phyloP scores from a whole-genome alignment of 2,797 vertebrate genomes.

The Pseudopleuronectes americanus region DNA sequence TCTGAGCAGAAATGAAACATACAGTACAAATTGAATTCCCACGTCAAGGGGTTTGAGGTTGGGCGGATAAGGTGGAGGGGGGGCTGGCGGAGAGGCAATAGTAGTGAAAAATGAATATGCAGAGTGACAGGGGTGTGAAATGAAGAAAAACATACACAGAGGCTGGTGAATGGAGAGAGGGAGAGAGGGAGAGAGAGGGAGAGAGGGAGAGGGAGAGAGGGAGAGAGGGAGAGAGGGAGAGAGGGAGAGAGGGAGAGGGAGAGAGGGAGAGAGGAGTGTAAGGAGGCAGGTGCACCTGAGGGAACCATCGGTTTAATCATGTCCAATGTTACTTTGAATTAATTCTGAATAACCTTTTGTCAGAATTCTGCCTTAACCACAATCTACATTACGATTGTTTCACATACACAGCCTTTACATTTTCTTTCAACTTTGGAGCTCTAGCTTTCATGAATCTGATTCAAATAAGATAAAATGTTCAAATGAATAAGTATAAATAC shows the following conservation, averaged over 20 bases:
- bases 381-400: background rate
- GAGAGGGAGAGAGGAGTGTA: constrained; percentile 21
- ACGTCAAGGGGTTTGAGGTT: constrained; percentile 82
- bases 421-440: background rate
- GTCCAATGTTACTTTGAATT: too few species aligned
- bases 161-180: constrained; percentile 22
- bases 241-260: background rate
- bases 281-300: constrained; percentile 74
- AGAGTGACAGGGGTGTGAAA: constrained; percentile 73
- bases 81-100: constrained; percentile 37
- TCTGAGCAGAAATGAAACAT: constrained; percentile 93
- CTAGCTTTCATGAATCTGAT: too few species aligned
- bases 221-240: constrained; percentile 2
- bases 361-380: constrained; percentile 2
- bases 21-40: constrained; percentile 94
- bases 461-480: too few species aligned
- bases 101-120: constrained; percentile 86
- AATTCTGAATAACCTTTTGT: constrained; percentile 20
- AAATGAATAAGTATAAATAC: background rate
- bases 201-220: background rate
- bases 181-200: background rate
- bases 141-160: constrained; percentile 55
- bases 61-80: constrained; percentile 39
- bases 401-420: background rate
- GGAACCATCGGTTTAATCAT: constrained; percentile 61